Conservation (phyloP, 2,113 vertebrate species). For the Tachycineta bicolor region DNA sequence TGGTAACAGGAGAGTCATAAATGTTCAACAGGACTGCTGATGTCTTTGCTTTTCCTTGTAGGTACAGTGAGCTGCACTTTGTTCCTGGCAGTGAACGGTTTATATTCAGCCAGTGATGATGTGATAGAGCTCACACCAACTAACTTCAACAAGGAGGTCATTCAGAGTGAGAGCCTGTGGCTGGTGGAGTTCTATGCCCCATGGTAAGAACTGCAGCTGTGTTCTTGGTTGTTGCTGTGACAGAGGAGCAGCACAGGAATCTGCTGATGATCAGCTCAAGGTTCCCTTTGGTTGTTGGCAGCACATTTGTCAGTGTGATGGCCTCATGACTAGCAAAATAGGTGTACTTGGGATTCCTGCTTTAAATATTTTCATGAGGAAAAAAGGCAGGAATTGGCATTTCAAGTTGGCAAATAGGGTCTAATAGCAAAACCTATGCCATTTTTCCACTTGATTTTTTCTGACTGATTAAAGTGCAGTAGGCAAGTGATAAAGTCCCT, state of each 20-base stretch:
- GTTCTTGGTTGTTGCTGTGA: not conserved
- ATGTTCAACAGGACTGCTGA: not conserved
- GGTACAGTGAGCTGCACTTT: slow-evolving; percentile 85
- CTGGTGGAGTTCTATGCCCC: slow-evolving; percentile 96
- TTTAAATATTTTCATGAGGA: not conserved
- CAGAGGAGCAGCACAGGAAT: not conserved
- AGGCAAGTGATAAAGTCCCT: not conserved
- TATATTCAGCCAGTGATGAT: slow-evolving; percentile 90
- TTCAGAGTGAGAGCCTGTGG: slow-evolving; percentile 93
- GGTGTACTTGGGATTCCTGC: not conserved
- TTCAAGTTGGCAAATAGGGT: not conserved
- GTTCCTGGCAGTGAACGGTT: slow-evolving; percentile 78
- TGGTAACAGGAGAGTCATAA: not conserved
- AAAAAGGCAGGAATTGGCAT: not conserved
- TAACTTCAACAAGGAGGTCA: slow-evolving; percentile 94
- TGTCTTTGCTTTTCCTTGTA: slow-evolving; percentile 49
- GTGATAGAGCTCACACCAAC: slow-evolving; percentile 89
- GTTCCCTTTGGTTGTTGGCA: not conserved
- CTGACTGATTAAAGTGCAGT: not conserved
- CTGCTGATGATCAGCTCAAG: not conserved
- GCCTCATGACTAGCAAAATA: not conserved
- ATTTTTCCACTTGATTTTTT: not conserved
- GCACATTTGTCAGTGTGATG: not conserved
- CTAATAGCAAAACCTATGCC: not conserved
- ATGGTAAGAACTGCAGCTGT: slow-evolving; percentile 82